These are phyloP conservation scores for Siniperca chuatsi DNA, from an alignment of 2,113 vertebrate genomes.

Conservation along the genomic window DNA sequence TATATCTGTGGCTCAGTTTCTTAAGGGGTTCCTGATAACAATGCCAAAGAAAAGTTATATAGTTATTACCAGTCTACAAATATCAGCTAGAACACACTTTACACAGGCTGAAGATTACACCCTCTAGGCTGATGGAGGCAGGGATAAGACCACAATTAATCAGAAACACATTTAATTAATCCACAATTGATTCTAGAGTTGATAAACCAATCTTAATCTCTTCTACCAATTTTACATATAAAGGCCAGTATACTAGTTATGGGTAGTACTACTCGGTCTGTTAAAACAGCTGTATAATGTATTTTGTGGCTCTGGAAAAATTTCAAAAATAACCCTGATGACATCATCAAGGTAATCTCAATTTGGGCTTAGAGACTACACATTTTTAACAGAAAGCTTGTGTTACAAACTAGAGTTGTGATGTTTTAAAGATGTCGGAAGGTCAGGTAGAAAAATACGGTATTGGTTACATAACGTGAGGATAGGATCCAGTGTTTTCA, in stretches of 20 bases:
- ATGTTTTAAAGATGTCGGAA: neutral
- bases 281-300: neutral
- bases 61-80: neutral
- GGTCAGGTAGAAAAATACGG: neutral
- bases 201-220: neutral
- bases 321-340: too few species aligned
- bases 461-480: neutral
- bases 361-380: neutral
- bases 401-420: neutral
- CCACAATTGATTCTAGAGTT: neutral
- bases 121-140: neutral
- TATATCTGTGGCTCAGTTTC: neutral
- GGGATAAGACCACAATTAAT: neutral
- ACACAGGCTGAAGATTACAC: neutral
- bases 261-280: neutral
- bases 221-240: neutral
- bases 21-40: conserved; percentile 26
- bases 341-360: too few species aligned
- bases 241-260: too few species aligned
- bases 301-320: neutral
- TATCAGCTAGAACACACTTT: neutral
- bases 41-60: neutral
- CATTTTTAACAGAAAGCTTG: neutral
- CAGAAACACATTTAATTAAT: neutral
- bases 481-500: neutral